These are phyloP conservation scores for Rhombomys opimus DNA, from an alignment of 2,113 vertebrate species.

Conservation along the genomic window DNA sequence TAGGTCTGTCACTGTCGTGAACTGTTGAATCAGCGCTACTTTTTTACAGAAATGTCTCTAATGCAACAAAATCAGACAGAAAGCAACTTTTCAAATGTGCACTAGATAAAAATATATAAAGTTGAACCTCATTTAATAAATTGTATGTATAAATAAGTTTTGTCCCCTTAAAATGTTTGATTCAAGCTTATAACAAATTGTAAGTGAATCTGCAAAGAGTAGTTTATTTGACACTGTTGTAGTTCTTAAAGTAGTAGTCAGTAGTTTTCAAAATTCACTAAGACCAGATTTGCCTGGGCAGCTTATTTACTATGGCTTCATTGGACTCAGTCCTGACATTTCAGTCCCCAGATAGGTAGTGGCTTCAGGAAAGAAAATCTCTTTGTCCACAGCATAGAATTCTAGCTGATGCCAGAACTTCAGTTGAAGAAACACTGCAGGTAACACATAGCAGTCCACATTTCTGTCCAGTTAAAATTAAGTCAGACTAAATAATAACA, in stretches of 20 bases:
- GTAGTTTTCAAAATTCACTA: constrained; percentile 25
- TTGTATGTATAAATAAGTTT: not conserved
- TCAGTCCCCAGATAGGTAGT: not conserved
- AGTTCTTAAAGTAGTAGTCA: constrained; percentile 30
- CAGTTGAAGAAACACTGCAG: not conserved
- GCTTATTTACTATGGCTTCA: not conserved
- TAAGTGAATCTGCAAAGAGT: not conserved
- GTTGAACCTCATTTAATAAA: constrained; percentile 20
- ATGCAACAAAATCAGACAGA: not conserved
- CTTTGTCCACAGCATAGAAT: not conserved
- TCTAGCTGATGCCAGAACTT: not conserved
- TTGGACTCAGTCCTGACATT: not conserved
- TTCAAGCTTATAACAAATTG: not conserved
- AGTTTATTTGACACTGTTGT: constrained; percentile 14
- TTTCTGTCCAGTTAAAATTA: not conserved
- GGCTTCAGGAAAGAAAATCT: not conserved
- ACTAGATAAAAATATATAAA: not conserved
- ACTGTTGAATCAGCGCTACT: not conserved
- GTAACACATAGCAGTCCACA: not conserved
- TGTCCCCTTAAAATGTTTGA: not conserved
- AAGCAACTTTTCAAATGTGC: constrained; percentile 14
- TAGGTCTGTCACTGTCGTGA: not conserved
- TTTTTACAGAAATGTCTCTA: not conserved
- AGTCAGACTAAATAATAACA: not conserved
- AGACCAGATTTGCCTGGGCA: not conserved